Evolutionary conservation across 2,797 vertebrate species (phyloP).

Genomic region (Phataginus tetradactyla): DNA sequence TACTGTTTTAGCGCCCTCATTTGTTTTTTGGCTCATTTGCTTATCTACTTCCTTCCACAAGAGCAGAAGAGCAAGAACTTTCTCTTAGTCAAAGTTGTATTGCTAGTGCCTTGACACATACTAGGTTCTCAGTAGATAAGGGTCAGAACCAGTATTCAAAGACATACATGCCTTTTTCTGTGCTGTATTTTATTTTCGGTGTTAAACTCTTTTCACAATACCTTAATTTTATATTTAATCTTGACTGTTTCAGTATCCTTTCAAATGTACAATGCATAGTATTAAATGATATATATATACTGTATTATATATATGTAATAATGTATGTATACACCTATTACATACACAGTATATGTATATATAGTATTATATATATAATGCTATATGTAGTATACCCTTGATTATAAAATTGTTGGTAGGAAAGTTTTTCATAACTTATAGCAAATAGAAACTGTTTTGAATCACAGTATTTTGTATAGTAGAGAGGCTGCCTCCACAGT

Average conservation of each 20-base stretch:
- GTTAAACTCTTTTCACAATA: neutral
- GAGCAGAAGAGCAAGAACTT: neutral
- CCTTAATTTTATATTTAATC: neutral
- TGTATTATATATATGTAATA: too few relatives aligned
- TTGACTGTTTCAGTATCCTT: neutral
- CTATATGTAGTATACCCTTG: neutral
- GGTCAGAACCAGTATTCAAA: neutral
- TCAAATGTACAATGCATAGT: neutral
- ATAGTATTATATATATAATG: neutral
- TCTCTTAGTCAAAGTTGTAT: neutral
- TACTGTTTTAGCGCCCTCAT: neutral
- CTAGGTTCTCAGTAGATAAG: neutral
- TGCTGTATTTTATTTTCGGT: neutral
- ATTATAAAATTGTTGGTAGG: constrained; percentile 1
- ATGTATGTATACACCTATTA: too few relatives aligned
- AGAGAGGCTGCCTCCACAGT: neutral
- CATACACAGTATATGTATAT: too few relatives aligned
- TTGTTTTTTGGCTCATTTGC: neutral
- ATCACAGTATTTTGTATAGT: neutral
- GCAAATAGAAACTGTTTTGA: constrained; percentile 4
- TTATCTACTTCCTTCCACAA: neutral
- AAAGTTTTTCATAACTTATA: neutral
- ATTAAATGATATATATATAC: neutral
- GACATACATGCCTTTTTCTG: neutral
- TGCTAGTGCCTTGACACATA: neutral